Conservation (phyloP, 2,888 invertebrate genomes). For the Diachrysia chrysitis region DNA sequence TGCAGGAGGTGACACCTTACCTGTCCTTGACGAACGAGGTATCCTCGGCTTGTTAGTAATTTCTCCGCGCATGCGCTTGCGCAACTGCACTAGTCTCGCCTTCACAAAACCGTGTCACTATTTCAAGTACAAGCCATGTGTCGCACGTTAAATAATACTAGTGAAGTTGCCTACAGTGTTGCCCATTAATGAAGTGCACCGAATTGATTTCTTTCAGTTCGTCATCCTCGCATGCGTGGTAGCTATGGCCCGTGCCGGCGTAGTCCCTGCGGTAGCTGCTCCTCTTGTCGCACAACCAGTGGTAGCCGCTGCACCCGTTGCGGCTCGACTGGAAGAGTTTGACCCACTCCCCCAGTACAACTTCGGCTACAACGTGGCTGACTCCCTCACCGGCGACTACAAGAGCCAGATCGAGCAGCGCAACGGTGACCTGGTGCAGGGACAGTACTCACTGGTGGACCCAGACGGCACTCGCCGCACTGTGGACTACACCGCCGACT, state of each 20-base stretch:
- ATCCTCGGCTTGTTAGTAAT: constrained; percentile 83
- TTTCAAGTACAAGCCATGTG: constrained; percentile 83
- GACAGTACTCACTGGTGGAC: constrained; percentile 82
- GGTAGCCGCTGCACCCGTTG: constrained; percentile 72
- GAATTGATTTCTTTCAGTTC: constrained; percentile 71
- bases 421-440: constrained; percentile 87
- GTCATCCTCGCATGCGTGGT: constrained; percentile 81
- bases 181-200: constrained; percentile 49
- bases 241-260: constrained; percentile 76
- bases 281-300: constrained; percentile 71
- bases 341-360: constrained; percentile 90
- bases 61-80: constrained; percentile 80
- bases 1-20: constrained; percentile 67
- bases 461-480: constrained; percentile 81
- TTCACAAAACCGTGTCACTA: constrained; percentile 83
- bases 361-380: constrained; percentile 83
- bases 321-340: constrained; percentile 82
- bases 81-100: constrained; percentile 80
- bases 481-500: constrained; percentile 82
- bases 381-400: constrained; percentile 83
- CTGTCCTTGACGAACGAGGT: constrained; percentile 79
- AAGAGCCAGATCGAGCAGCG: constrained; percentile 86
- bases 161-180: constrained; percentile 30
- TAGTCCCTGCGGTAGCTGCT: constrained; percentile 67
- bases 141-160: constrained; percentile 58